Evolutionary conservation across 2,797 vertebrate species (phyloP), one percentile per base, ranked within the genome.

Genomic region (Chelonia mydas): DNA sequence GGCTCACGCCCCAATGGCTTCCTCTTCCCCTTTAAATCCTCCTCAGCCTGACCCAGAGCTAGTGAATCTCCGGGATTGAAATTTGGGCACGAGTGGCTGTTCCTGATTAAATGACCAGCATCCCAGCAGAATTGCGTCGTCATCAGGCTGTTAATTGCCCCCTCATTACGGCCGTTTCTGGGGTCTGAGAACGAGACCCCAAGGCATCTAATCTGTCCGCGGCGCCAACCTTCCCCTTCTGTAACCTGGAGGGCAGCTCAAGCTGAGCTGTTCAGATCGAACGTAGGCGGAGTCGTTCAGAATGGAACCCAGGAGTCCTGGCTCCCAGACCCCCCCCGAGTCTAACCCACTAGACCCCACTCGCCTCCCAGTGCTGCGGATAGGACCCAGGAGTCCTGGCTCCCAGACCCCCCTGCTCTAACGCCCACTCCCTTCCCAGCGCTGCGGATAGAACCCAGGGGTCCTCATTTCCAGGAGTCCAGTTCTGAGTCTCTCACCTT

Each of bases 131-230:
- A 65, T 31, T 19, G 61, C 33, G 1, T 65, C 33, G 2, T 65
- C 16, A 2, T n/a, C 61, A 61, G 59, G 59, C 33, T 37, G n/a
- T 37, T 68, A 37, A 11, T 33, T 68, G 17, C 16, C 33, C 17
- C 33, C 33, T 72, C 3, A 5, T 72, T 72, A 11, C 1, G 1
- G 19, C n/a, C 5, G 3, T 6, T 65, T n/a, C 16, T 3, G 7
- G 17, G 65, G 65, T 68, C 33, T 5, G 19, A 37, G 17, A 16
- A 65, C 7, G 16, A 65, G 33, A n/a, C 9, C n/a, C 65, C 10
- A 5, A n/a, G 8, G 61, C 33, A 65, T 33, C 33, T 65, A 65
- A n/a, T 13, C 7, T 3, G 6, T 7, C 61, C 65, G 33, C 16
- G 2, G 33, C 9, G 4, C 33, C 33, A 10, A 5, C 65, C 33